These are phyloP conservation scores for Eutrigla gurnardus DNA, from an alignment of 2,797 vertebrate species.

Conservation along the genomic window DNA sequence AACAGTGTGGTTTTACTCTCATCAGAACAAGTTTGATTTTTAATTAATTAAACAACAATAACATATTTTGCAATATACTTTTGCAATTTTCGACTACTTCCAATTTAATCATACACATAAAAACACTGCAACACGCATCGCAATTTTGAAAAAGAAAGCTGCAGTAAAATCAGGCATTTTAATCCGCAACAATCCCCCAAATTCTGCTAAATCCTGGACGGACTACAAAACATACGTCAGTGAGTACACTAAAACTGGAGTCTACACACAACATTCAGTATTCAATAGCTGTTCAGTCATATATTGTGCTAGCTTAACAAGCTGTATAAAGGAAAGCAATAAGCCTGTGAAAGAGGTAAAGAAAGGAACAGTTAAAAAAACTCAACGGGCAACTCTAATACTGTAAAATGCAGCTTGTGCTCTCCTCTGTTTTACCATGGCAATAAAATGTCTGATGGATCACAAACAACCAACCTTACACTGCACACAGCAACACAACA, in stretches of 20 bases:
- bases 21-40: too few relatives aligned
- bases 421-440: constrained; percentile 64
- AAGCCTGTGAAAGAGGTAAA: constrained; percentile 4
- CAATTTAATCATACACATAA: too few relatives aligned
- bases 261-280: constrained; percentile 29
- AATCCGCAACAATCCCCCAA: too few relatives aligned
- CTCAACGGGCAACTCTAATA: constrained; percentile 27
- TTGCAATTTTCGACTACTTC: too few relatives aligned
- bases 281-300: constrained; percentile 26
- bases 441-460: constrained; percentile 70
- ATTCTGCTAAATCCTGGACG: too few relatives aligned
- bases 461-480: constrained; percentile 48
- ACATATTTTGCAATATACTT: too few relatives aligned
- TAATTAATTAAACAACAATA: too few relatives aligned
- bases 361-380: constrained; percentile 20
- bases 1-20: too few relatives aligned
- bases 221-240: constrained; percentile 5
- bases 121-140: too few relatives aligned
- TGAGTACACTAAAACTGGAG: not conserved
- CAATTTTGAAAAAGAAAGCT: too few relatives aligned
- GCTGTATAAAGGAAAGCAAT: constrained; percentile 7
- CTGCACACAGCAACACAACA: constrained; percentile 25
- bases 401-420: constrained; percentile 60
- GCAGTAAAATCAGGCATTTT: too few relatives aligned
- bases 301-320: constrained; percentile 30